These are phyloP conservation scores for Fringilla coelebs DNA, from an alignment of 2,797 vertebrate species.

Conservation along the genomic window DNA sequence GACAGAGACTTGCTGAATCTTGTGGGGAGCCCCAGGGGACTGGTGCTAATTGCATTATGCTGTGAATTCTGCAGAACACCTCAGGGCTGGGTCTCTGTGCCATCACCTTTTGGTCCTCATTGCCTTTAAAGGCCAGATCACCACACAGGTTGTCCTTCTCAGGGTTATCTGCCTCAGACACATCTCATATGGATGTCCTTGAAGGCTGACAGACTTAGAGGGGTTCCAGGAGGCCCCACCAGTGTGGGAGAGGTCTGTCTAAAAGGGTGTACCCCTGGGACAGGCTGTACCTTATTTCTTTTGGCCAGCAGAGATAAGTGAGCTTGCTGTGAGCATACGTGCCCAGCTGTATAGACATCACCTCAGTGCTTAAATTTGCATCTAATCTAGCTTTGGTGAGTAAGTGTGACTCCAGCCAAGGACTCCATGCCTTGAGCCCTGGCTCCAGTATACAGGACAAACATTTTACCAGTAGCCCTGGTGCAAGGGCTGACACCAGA, in stretches of 20 bases:
- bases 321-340: neutral
- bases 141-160: neutral
- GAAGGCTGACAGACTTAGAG: neutral
- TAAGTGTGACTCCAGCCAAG: neutral
- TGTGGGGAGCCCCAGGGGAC: accelerated
- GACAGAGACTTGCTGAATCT: accelerated
- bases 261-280: neutral
- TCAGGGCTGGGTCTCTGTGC: neutral
- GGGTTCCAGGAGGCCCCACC: neutral
- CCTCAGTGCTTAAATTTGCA: neutral
- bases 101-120: neutral
- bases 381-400: neutral
- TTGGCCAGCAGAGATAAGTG: neutral
- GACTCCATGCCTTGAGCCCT: accelerated
- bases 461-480: accelerated
- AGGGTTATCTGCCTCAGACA: neutral
- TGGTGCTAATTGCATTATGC: neutral
- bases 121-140: neutral
- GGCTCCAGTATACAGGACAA: accelerated
- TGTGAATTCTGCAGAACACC: neutral
- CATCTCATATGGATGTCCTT: neutral
- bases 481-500: neutral
- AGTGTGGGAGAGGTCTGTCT: neutral
- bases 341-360: neutral
- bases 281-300: neutral